A percentile compares a stretch with the other conserved stretches of the same genome.
These are phyloP conservation scores for Sinella curviseta DNA, from an alignment of 1,140 invertebrate species.

Conservation along the genomic window DNA sequence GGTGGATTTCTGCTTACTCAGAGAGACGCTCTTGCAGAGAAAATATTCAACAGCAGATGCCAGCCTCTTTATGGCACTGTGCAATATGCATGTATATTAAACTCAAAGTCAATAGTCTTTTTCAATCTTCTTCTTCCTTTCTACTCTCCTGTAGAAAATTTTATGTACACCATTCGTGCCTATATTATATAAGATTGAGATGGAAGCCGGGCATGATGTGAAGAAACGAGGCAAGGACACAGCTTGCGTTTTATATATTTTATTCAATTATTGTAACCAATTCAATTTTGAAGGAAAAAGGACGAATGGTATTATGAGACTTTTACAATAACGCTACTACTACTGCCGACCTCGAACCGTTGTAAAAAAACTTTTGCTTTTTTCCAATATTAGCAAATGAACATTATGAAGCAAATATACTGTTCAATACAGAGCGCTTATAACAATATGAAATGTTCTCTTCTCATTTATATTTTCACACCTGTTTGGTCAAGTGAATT, in stretches of 20 bases:
- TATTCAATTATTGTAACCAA: constrained; percentile 38
- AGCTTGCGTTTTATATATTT: constrained; percentile 42
- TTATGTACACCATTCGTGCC: too few species aligned
- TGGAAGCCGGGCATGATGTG: background rate
- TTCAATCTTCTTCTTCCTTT: background rate
- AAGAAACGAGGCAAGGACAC: constrained; percentile 28
- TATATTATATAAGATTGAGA: too few species aligned
- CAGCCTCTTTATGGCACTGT: background rate
- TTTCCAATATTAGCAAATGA: background rate
- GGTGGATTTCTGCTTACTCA: too few species aligned
- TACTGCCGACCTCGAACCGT: background rate
- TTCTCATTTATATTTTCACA: too few species aligned
- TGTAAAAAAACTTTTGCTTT: background rate
- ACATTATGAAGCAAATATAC: background rate
- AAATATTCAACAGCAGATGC: background rate
- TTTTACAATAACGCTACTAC: background rate
- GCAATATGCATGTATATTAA: background rate
- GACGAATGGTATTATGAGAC: background rate
- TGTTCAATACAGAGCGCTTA: too few species aligned
- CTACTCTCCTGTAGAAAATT: background rate
- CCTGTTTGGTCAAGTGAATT: too few species aligned
- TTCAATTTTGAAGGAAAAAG: constrained; percentile 25
- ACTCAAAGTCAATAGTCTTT: background rate
- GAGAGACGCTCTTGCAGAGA: background rate
- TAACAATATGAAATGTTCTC: too few species aligned